Conservation (phyloP, 2,888 invertebrate species). For the Galerucella pusilla region DNA sequence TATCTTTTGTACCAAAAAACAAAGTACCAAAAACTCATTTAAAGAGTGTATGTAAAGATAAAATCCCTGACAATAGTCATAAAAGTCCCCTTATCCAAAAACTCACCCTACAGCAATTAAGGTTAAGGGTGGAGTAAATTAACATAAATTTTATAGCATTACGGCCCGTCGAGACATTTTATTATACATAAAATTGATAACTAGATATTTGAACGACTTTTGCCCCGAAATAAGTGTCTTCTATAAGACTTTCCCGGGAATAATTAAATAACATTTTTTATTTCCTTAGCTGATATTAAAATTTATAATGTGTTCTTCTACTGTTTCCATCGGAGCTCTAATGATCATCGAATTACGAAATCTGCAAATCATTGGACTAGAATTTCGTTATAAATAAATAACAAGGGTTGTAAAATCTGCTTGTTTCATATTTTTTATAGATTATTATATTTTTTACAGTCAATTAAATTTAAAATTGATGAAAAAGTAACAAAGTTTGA, state of each 20-base stretch:
- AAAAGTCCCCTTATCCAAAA: slow-evolving; percentile 19
- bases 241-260: slow-evolving; percentile 8
- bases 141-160: slow-evolving; percentile 23
- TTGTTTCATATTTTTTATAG: neutral
- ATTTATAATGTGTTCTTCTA: slow-evolving; percentile 22
- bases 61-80: slow-evolving; percentile 23
- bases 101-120: slow-evolving; percentile 16
- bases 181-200: slow-evolving; percentile 24
- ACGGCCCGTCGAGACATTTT: slow-evolving; percentile 20
- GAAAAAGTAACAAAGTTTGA: too few relatives aligned
- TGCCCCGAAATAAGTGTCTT: slow-evolving; percentile 16
- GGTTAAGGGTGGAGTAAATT: slow-evolving; percentile 24
- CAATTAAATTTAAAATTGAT: too few relatives aligned
- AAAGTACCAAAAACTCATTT: slow-evolving; percentile 13
- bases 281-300: slow-evolving; percentile 20
- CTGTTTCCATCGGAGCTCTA: neutral
- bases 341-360: slow-evolving; percentile 7
- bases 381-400: neutral
- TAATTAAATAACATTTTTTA: slow-evolving; percentile 19
- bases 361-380: neutral
- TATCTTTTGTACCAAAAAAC: slow-evolving; percentile 5
- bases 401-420: neutral
- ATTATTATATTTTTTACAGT: neutral
- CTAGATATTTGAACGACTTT: slow-evolving; percentile 23
- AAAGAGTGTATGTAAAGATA: slow-evolving; percentile 19